Conservation (phyloP, 2,888 invertebrate genomes). For the Baronia brevicornis region DNA sequence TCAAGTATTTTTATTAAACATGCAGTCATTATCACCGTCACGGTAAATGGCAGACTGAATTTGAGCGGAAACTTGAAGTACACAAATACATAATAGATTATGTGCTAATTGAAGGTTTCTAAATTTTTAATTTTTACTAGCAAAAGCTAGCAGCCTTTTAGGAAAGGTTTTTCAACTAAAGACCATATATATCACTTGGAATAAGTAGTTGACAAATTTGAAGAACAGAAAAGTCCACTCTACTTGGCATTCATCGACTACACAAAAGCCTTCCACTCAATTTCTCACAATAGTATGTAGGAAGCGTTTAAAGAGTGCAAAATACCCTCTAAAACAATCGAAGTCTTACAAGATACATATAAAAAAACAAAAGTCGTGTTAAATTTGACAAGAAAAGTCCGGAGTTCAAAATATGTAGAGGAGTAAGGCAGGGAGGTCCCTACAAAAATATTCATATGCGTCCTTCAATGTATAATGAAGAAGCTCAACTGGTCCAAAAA, state of each 20-base stretch:
- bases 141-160: too few relatives aligned
- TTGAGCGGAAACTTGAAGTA: too few relatives aligned
- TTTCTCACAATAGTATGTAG: not conserved
- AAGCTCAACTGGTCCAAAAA: not conserved
- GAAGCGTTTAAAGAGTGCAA: not conserved
- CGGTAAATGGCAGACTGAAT: too few relatives aligned
- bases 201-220: too few relatives aligned
- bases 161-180: not conserved
- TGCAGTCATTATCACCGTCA: too few relatives aligned
- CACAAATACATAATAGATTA: too few relatives aligned
- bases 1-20: too few relatives aligned
- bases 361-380: not conserved
- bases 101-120: too few relatives aligned
- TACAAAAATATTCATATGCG: not conserved
- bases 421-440: not conserved
- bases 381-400: not conserved
- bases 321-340: not conserved
- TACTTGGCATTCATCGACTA: not conserved
- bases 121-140: too few relatives aligned
- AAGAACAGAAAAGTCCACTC: constrained; percentile 2
- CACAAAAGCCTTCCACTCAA: not conserved
- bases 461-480: not conserved
- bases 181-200: not conserved
- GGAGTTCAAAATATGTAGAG: not conserved
- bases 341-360: not conserved